These are phyloP conservation scores for Zaprionus inermis DNA, from an alignment of 1,140 invertebrate genomes.

Conservation along the genomic window DNA sequence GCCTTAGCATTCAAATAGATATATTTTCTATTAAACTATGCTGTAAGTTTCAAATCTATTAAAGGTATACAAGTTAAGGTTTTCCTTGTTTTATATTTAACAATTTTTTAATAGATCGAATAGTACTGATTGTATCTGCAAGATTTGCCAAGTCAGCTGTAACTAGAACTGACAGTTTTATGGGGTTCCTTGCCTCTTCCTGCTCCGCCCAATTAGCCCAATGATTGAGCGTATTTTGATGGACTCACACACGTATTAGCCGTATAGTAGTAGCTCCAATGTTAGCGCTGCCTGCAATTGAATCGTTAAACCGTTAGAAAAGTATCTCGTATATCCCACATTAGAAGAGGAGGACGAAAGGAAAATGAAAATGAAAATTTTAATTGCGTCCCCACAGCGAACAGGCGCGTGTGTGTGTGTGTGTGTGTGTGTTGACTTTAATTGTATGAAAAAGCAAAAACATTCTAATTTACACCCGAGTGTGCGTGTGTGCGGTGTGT, in stretches of 20 bases:
- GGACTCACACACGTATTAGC: slow-evolving; percentile 25
- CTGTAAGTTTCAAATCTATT: too few relatives aligned
- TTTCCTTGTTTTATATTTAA: too few relatives aligned
- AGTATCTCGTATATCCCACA: slow-evolving; percentile 1
- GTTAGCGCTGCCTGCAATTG: not conserved
- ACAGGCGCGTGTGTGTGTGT: slow-evolving; percentile 34
- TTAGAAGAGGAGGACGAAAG: not conserved
- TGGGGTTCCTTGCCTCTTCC: not conserved
- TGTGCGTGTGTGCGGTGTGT: slow-evolving; percentile 49
- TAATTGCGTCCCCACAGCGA: slow-evolving; percentile 56
- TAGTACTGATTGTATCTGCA: too few relatives aligned
- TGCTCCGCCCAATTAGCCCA: slow-evolving; percentile 45
- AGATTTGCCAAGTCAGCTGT: too few relatives aligned
- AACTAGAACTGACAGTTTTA: too few relatives aligned
- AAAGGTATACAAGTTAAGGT: too few relatives aligned
- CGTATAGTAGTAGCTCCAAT: not conserved
- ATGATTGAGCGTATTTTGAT: slow-evolving; percentile 61
- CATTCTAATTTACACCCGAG: slow-evolving; percentile 78
- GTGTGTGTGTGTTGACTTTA: slow-evolving; percentile 68
- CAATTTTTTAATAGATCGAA: too few relatives aligned
- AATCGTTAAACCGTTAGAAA: slow-evolving; percentile 11
- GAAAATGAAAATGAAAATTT: slow-evolving; percentile 62
- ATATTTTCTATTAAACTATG: too few relatives aligned
- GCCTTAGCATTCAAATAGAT: too few relatives aligned
- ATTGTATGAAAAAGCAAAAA: slow-evolving; percentile 82